Evolutionary conservation across 2,113 vertebrate genomes (phyloP).

Genomic region (Condylura cristata): DNA sequence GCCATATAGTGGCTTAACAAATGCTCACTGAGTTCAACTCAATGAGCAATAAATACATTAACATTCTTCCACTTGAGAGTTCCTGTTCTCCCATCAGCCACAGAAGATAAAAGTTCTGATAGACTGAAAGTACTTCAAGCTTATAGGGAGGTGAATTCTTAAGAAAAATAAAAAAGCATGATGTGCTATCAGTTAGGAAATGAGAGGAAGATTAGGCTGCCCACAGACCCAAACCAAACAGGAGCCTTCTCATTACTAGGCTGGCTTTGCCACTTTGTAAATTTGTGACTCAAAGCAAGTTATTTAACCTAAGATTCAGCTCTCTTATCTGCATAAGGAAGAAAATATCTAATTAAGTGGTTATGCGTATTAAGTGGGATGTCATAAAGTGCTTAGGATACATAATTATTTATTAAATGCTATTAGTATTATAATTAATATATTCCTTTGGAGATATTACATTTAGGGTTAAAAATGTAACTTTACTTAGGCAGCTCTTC

Average conservation of each 20-base stretch:
- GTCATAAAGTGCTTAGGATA: conserved; percentile 10
- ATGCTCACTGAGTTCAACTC: not conserved
- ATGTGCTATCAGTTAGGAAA: not conserved
- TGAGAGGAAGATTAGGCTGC: not conserved
- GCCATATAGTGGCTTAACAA: not conserved
- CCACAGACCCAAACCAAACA: not conserved
- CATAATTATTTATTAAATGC: conserved; percentile 32
- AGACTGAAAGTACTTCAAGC: not conserved
- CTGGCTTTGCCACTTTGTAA: not conserved
- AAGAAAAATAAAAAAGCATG: conserved; percentile 9
- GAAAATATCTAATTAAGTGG: not conserved
- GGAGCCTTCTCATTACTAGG: not conserved
- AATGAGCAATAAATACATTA: not conserved
- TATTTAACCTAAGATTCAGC: conserved; percentile 19
- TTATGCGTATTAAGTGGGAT: conserved; percentile 11
- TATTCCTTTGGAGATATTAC: not conserved
- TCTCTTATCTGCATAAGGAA: not conserved
- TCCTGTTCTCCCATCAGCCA: conserved; percentile 14
- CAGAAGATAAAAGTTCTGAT: not conserved
- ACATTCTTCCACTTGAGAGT: not conserved
- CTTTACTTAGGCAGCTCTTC: conserved; percentile 15
- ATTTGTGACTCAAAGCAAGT: not conserved
- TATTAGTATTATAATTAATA: conserved; percentile 20
- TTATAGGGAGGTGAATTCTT: not conserved
- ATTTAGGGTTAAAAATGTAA: conserved; percentile 10